Base-by-base conservation (phyloP, 2,888 invertebrate species). In the Cryptus viduatorius region DNA sequence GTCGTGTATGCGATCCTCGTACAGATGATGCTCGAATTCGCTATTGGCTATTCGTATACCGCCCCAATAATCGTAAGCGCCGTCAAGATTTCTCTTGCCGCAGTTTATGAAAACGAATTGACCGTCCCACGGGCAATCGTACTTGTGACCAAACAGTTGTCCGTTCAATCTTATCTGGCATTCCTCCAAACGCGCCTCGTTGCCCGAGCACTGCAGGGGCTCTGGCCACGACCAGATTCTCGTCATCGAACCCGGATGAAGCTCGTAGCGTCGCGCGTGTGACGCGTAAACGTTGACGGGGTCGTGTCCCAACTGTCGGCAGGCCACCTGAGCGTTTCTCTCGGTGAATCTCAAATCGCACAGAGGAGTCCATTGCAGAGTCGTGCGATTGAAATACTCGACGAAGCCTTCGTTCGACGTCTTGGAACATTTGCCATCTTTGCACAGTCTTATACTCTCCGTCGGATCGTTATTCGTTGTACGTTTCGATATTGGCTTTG, bases 341-440 rank as follows among this genome's bases (percentile, higher is more conserved):
- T 99, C 98, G 0, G 99, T 99, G 93, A 99, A 99, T 82, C 98
- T 95, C 64, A 96, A 96, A 93, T 99, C 99, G 94, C 99, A 99
- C 94, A 99, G 96, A 0, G 99, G 98, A 48, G 99, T 97, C 98
- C 99, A 99, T 91, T 99, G 99, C 19, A 98, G 95, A 0, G 99
- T 98, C 1, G 99, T 99, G 88, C 95, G 96, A 91, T 99, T 99
- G 92, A 97, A 99, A 92, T 98, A 97, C 94, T 99, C 98, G 83
- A 99, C 93, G 91, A 99, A 99, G 4, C 93, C 93, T 89, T 96
- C 95, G 80, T 94, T 95, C 1, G 95, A 94, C 0, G 95, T 95
- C 89, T 90, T 93, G 44, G 94, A 94, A 73, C 97, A 97, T 90
- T 96, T 96, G 82, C 95, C 95, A 65, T 97, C 97, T 59, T 97